phyloP scores from a whole-genome alignment of 2,888 invertebrate species.

The Mechanitis messenoides region DNA sequence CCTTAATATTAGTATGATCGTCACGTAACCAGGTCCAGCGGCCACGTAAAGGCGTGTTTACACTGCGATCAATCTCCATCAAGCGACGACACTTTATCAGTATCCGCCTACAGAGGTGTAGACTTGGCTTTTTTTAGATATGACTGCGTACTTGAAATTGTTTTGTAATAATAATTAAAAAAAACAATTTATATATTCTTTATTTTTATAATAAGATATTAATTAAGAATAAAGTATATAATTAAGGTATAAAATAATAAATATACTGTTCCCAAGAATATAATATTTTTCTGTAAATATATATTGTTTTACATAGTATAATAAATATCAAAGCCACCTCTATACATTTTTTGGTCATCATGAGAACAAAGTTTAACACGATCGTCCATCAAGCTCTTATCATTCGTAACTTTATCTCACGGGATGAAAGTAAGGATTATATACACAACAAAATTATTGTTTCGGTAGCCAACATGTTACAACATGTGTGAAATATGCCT shows the following conservation, averaged over 20 bases:
- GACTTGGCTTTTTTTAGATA: conserved; percentile 35
- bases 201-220: too few species aligned
- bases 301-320: neutral
- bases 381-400: conserved; percentile 72
- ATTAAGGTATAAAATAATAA: neutral
- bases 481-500: conserved; percentile 11
- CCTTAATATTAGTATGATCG: conserved; percentile 26
- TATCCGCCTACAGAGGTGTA: conserved; percentile 53
- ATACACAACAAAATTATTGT: conserved; percentile 46
- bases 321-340: conserved; percentile 32
- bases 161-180: neutral
- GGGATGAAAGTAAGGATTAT: conserved; percentile 60
- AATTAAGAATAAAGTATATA: neutral
- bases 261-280: too few species aligned
- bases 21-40: conserved; percentile 57
- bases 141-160: neutral
- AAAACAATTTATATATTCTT: neutral
- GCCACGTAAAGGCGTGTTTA: conserved; percentile 63
- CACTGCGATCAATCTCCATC: conserved; percentile 71
- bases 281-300: too few species aligned
- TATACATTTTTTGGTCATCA: conserved; percentile 34
- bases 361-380: conserved; percentile 55
- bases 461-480: conserved; percentile 41
- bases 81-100: conserved; percentile 60
- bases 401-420: conserved; percentile 64